Base-by-base conservation (phyloP, 1,140 invertebrate genomes). In the Tyrophagus putrescentiae region DNA sequence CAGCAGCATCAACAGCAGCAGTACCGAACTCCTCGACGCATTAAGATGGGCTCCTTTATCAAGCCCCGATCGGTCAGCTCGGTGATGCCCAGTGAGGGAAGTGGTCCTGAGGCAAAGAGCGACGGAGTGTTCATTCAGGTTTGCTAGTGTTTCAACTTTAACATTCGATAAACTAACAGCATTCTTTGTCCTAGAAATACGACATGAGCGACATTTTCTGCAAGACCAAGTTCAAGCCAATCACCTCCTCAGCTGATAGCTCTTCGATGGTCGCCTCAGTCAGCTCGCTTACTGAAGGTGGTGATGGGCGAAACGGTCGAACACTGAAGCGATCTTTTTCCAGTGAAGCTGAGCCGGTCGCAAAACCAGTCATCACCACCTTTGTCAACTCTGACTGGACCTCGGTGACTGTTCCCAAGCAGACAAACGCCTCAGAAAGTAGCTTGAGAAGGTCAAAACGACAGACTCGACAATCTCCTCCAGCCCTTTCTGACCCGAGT, bases 361-460 rank as follows among this genome's bases (percentile, higher is more conserved):
- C 52, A 29, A 27, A 54, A 54, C n/a, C n/a, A n/a, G n/a, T 50
- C 11, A 34, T 27, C 21, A 54, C 52, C 52, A 54, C 32, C 9
- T 54, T 54, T 54, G 52, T 54, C n/a, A 54, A 54, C 31, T 54
- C 52, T 32, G 52, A 54, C n/a, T 54, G 52, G 52, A 54, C 52
- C 7, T 54, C 52, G 13, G 39, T 31, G 6, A 42, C 18, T 42
- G 41, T 42, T 42, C 18, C 41, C 2, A 5, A n/a, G 25, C 18
- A 21, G 25, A 4, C 41, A 42, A 42, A n/a, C 25, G 3, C 41
- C 25, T 21, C 41, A 5, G 41, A 42, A 42, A 42, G 18, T 5
- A 5, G 18, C 41, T 42, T 42, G 41, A 42, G 25, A 42, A 42
- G 25, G 9, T 54, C 52, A 3, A 54, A 54, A 54, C 52, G 52